Base-by-base conservation (phyloP, 2,888 invertebrate species). In the Stenodera caucasica region DNA sequence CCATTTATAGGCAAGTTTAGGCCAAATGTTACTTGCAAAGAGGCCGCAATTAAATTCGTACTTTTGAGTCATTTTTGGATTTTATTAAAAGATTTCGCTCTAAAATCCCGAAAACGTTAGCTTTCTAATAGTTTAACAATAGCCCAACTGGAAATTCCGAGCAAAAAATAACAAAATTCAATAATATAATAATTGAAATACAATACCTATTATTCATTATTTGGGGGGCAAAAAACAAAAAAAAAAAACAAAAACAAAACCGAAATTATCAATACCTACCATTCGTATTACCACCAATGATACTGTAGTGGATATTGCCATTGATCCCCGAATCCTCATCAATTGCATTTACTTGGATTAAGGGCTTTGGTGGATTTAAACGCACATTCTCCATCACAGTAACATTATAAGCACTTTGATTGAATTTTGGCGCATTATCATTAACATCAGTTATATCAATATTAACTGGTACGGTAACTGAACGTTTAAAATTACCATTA, bases 351-450 rank as follows among this genome's bases (percentile, higher is more conserved):
- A 96, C 86, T 71, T 93, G 91, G 11, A 95, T 78, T 53, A 96
- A 87, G 0, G 92, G 90, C 0, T 93, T 89, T 0, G 93, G 92
- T 0, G 94, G 92, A 75, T 89, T 87, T 15, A 92, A 79, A 11
- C 90, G 87, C 0, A 92, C 83, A 77, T 93, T 94, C 78, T 96
- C 95, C 0, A 92, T 90, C 12, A 96, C 90, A 0, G 88, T 90
- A 1, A 90, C 88, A 69, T 88, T 86, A 79, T 94, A 96, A 8
- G 86, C 86, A 51, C 86, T 86, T 69, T 90, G 89, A 0, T 86
- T 86, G 79, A 97, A 96, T 49, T 87, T 81, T 0, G 96, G 96
- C 0, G 88, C 81, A 80, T 96, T 94, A 79, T 96, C 96, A 79
- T 96, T 96, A n/a, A 91, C 86, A 77, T 96, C 96, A 26, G 86